Evolutionary conservation across 2,113 vertebrate species (phyloP).

Genomic region (Rhabdomys dilectus): DNA sequence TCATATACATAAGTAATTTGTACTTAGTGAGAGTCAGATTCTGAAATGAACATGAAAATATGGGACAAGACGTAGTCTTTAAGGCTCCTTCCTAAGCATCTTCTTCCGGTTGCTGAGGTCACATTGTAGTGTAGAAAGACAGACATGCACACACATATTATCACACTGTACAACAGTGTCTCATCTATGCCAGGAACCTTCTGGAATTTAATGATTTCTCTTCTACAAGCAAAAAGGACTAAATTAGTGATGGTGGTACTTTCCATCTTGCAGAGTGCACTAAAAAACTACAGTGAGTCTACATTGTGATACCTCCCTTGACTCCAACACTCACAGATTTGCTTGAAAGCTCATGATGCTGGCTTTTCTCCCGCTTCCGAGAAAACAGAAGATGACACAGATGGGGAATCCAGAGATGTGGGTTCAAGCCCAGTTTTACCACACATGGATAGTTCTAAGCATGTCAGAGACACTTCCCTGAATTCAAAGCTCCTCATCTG

Average conservation of each 20-base stretch:
- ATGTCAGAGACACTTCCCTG: neutral
- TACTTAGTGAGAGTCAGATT: conserved; percentile 72
- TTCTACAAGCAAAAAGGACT: neutral
- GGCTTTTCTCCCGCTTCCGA: neutral
- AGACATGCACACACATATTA: neutral
- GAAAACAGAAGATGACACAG: neutral
- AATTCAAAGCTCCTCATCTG: neutral
- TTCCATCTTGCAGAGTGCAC: neutral
- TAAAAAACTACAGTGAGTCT: neutral
- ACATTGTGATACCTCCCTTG: neutral
- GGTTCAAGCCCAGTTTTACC: neutral
- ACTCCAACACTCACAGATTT: neutral
- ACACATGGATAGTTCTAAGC: neutral
- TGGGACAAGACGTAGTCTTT: neutral
- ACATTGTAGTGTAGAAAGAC: neutral
- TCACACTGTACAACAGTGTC: neutral
- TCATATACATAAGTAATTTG: conserved; percentile 82
- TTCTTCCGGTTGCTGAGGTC: neutral
- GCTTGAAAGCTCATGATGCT: neutral
- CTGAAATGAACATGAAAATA: conserved; percentile 74
- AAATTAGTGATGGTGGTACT: neutral
- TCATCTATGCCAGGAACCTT: neutral
- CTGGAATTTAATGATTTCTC: neutral
- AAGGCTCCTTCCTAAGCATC: conserved; percentile 3
- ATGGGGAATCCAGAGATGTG: neutral